A percentile compares a stretch with the other conserved stretches of the same genome.
These are phyloP conservation scores for Nesospiza acunhae DNA, from an alignment of 2,113 vertebrate species.

Conservation along the genomic window DNA sequence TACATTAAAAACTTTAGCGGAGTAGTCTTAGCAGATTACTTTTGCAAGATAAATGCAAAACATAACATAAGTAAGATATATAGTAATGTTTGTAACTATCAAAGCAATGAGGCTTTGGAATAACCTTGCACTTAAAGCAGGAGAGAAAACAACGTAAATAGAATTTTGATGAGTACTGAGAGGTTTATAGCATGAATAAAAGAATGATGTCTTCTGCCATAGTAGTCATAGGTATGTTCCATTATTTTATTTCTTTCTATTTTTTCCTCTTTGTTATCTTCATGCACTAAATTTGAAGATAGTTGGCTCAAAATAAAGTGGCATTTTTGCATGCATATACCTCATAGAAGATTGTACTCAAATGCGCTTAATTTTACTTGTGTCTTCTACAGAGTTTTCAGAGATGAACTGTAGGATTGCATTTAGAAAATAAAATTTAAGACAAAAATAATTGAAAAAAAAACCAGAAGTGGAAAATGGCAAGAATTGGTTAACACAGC, in stretches of 20 bases:
- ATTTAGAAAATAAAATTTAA: not conserved
- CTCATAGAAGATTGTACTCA: not conserved
- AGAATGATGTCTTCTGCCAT: not conserved
- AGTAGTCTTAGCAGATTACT: not conserved
- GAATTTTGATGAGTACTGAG: not conserved
- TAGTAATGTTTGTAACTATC: not conserved
- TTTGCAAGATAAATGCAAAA: not conserved
- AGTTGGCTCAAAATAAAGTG: not conserved
- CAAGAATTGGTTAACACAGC: not conserved
- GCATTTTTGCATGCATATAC: not conserved
- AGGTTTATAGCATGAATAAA: not conserved
- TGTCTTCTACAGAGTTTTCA: not conserved
- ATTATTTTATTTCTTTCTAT: not conserved
- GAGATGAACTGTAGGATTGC: not conserved
- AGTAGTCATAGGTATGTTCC: not conserved
- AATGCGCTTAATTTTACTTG: not conserved
- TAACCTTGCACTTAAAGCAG: not conserved
- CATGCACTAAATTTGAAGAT: not conserved
- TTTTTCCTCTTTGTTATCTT: not conserved
- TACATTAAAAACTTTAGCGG: no score
- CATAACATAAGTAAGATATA: not conserved
- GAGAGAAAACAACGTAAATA: not conserved
- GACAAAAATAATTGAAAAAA: not conserved
- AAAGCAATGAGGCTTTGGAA: not conserved
- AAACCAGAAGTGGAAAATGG: not conserved